These are phyloP conservation scores for Zaprionus inermis DNA, from an alignment of 1,140 invertebrate genomes.

Conservation along the genomic window DNA sequence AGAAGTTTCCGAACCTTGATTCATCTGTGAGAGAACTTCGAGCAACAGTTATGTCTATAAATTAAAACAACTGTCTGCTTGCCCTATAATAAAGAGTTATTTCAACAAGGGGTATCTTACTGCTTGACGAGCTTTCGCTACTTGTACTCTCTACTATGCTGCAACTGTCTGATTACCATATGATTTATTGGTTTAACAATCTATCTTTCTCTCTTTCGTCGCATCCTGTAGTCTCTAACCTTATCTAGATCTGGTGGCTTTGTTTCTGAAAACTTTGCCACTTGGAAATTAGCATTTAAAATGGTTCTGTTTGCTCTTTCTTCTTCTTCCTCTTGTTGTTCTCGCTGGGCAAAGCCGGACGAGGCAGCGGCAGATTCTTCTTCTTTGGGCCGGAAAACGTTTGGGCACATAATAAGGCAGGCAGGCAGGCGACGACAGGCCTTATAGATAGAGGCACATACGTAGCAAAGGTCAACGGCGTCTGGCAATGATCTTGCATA, in stretches of 20 bases:
- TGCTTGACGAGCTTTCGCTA: too few relatives aligned
- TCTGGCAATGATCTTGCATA: constrained; percentile 81
- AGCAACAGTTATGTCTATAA: constrained; percentile 1
- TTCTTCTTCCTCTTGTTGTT: constrained; percentile 6
- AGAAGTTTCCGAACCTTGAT: background rate
- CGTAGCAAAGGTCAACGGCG: constrained; percentile 70
- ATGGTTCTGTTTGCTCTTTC: background rate
- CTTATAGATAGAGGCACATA: background rate
- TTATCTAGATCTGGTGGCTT: constrained; percentile 10
- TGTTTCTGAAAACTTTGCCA: background rate
- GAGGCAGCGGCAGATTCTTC: constrained; percentile 39
- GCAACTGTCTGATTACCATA: background rate
- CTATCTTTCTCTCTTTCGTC: background rate
- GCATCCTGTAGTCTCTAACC: background rate
- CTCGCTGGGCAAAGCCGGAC: constrained; percentile 63
- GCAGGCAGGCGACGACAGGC: constrained; percentile 13
- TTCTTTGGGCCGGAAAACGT: constrained; percentile 70
- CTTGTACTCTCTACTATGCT: too few relatives aligned
- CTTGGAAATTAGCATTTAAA: constrained; percentile 9
- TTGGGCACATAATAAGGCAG: constrained; percentile 68
- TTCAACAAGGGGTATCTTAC: too few relatives aligned
- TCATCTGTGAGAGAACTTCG: background rate
- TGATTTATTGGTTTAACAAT: background rate
- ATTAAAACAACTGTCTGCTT: too few relatives aligned
- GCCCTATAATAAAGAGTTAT: too few relatives aligned